Conservation (phyloP, 1,140 invertebrate species). For the Lasioglossum albipes region DNA sequence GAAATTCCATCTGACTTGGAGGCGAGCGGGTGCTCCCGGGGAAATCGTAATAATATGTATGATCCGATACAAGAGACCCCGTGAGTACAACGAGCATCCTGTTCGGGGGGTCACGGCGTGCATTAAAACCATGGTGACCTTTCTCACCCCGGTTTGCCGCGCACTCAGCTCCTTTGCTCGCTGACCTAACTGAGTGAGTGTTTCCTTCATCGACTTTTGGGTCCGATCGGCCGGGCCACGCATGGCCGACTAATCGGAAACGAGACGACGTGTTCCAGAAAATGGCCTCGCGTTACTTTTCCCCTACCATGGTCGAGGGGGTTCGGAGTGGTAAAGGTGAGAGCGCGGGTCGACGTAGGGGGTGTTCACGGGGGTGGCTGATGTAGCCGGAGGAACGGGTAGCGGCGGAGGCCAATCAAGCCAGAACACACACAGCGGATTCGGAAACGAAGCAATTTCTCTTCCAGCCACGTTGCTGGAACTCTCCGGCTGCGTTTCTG, state of each 20-base stretch:
- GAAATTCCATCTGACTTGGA: background rate
- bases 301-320: background rate
- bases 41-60: background rate
- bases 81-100: background rate
- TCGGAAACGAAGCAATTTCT: conserved; percentile 74
- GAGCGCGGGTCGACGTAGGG: conserved; percentile 10
- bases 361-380: conserved; percentile 30
- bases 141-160: background rate
- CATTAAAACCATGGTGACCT: background rate
- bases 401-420: conserved; percentile 64
- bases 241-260: conserved; percentile 57
- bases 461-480: conserved; percentile 69
- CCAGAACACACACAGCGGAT: conserved; percentile 67
- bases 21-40: background rate
- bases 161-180: background rate
- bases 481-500: conserved; percentile 50
- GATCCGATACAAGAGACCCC: no score
- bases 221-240: conserved; percentile 15
- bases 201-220: conserved; percentile 24
- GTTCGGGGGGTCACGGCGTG: no score
- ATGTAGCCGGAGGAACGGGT: conserved; percentile 39
- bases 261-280: conserved; percentile 40
- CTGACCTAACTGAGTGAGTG: background rate
- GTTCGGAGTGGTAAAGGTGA: conserved; percentile 28
- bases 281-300: conserved; percentile 49